These are phyloP conservation scores for Rosalia funebris DNA, from an alignment of 2,888 invertebrate species.

Conservation along the genomic window DNA sequence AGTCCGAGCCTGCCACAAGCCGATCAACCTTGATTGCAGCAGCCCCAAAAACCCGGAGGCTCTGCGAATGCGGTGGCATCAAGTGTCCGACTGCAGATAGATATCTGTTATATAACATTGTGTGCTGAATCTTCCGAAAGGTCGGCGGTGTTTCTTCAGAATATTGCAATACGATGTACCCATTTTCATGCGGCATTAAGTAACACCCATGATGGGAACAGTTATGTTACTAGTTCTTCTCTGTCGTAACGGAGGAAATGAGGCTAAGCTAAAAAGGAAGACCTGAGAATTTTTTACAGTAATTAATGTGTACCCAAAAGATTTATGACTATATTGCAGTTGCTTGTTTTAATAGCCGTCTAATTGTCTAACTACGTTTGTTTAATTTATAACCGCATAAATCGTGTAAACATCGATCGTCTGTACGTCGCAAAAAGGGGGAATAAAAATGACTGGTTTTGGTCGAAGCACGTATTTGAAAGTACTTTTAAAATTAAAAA, in stretches of 20 bases:
- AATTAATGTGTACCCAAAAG: background rate
- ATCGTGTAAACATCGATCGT: too few species aligned
- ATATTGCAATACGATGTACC: slow-evolving; percentile 49
- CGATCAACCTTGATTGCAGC: background rate
- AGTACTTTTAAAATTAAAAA: too few species aligned
- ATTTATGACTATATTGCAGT: slow-evolving; percentile 1
- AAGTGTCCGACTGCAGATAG: slow-evolving; percentile 36
- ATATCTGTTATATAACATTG: slow-evolving; percentile 23
- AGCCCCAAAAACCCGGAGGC: background rate
- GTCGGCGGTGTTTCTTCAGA: slow-evolving; percentile 55
- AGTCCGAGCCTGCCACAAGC: too few species aligned
- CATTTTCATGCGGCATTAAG: slow-evolving; percentile 52
- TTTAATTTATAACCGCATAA: too few species aligned
- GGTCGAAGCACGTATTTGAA: too few species aligned
- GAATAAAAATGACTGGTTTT: too few species aligned
- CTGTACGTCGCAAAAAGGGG: too few species aligned
- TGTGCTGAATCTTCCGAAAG: slow-evolving; percentile 55
- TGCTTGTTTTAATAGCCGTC: too few species aligned
- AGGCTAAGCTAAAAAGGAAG: slow-evolving; percentile 26
- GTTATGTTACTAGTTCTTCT: slow-evolving; percentile 23
- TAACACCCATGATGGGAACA: slow-evolving; percentile 40
- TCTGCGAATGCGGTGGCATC: background rate
- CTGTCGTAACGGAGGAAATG: slow-evolving; percentile 28
- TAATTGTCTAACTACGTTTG: too few species aligned
- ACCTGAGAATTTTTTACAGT: slow-evolving; percentile 23